Conservation (phyloP, 2,888 invertebrate species). For the Leptopilina myrica region DNA sequence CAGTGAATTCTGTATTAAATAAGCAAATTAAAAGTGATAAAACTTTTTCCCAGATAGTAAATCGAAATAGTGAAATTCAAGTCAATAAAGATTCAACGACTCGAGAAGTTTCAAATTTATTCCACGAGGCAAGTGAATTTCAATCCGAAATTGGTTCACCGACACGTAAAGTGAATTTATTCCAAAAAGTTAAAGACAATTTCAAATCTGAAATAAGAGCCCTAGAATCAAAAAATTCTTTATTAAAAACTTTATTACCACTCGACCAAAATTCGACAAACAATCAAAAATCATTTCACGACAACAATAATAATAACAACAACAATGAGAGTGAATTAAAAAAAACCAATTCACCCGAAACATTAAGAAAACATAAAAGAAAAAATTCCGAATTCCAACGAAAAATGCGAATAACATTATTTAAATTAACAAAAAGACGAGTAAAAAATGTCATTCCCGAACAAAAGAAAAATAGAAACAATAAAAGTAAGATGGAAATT, state of each 20-base stretch:
- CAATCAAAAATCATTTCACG: not conserved
- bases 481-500: too few relatives aligned
- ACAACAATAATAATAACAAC: too few relatives aligned
- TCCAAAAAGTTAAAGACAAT: not conserved
- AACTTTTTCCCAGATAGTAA: constrained; percentile 25
- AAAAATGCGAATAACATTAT: too few relatives aligned
- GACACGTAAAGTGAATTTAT: constrained; percentile 2
- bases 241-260: not conserved
- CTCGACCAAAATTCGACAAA: not conserved
- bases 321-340: too few relatives aligned
- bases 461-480: too few relatives aligned
- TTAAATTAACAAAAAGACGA: too few relatives aligned
- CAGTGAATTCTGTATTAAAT: constrained; percentile 10
- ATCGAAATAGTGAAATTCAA: constrained; percentile 28
- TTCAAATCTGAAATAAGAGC: not conserved
- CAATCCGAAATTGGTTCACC: not conserved
- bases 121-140: not conserved
- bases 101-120: constrained; percentile 3
- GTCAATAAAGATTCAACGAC: constrained; percentile 27
- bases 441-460: too few relatives aligned
- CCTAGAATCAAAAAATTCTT: not conserved
- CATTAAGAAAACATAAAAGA: too few relatives aligned
- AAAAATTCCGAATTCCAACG: too few relatives aligned
- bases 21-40: not conserved
- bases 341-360: too few relatives aligned